Conservation (phyloP, 2,888 invertebrate species). For the Lithophane ornitopus region DNA sequence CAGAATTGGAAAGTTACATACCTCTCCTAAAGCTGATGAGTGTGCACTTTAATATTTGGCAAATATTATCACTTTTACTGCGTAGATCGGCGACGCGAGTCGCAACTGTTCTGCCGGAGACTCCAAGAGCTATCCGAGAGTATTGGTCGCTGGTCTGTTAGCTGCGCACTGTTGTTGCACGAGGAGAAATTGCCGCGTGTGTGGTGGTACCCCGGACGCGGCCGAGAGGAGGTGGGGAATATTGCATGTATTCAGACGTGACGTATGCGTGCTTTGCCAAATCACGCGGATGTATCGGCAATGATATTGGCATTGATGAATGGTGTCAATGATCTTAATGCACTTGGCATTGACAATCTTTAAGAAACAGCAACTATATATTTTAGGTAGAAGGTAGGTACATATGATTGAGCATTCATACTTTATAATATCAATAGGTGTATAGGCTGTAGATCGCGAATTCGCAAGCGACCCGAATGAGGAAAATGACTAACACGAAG, state of each 20-base stretch:
- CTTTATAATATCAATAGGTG: background rate
- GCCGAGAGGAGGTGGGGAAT: conserved; percentile 41
- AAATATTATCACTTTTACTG: conserved; percentile 63
- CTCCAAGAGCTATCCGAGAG: conserved; percentile 16
- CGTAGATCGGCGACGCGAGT: conserved; percentile 11
- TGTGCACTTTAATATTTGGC: conserved; percentile 48
- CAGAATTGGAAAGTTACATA: conserved; percentile 66
- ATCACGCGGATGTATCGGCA: conserved; percentile 9
- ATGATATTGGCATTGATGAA: background rate
- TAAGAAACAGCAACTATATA: background rate
- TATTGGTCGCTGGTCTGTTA: conserved; percentile 48
- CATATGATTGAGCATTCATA: background rate
- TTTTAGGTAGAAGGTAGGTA: background rate
- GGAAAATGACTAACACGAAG: background rate
- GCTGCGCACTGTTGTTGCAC: conserved; percentile 40
- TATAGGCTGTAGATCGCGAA: background rate
- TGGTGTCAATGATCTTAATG: conserved; percentile 21
- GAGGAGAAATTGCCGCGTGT: conserved; percentile 49
- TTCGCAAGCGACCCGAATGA: background rate
- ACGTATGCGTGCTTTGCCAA: conserved; percentile 7
- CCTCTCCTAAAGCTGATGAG: conserved; percentile 50
- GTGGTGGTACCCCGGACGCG: conserved; percentile 31
- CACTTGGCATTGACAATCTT: conserved; percentile 48
- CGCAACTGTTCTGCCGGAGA: conserved; percentile 17
- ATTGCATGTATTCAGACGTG: conserved; percentile 23